These are phyloP conservation scores for Amaurobius ferox DNA, from an alignment of 2,888 invertebrate genomes.

Conservation along the genomic window DNA sequence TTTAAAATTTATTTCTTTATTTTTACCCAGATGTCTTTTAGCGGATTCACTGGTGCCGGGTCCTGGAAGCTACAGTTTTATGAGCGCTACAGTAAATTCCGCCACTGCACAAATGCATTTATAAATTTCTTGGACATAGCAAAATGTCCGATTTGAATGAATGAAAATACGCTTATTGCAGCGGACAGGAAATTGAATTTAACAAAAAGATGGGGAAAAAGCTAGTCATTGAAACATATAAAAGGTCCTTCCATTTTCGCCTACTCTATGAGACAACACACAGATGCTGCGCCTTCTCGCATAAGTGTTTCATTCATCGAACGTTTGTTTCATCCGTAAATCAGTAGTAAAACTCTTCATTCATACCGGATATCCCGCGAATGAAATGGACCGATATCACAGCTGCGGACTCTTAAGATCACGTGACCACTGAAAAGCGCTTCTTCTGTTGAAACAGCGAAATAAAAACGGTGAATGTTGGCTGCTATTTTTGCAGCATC, in stretches of 20 bases:
- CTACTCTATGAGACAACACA: not conserved
- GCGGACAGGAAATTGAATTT: not conserved
- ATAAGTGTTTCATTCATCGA: conserved; percentile 3
- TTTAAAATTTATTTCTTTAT: no score
- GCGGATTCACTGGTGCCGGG: no score
- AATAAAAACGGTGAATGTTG: no score
- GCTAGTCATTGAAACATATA: not conserved
- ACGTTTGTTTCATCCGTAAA: not conserved
- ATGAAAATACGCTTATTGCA: not conserved
- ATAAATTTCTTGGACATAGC: no score
- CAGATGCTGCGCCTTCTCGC: not conserved
- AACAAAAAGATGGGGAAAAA: not conserved
- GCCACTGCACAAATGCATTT: no score
- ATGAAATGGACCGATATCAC: conserved; percentile 6
- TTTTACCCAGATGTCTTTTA: no score
- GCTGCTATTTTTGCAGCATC: no score
- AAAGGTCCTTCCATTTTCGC: not conserved
- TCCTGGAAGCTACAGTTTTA: no score
- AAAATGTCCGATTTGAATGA: no score
- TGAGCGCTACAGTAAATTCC: no score
- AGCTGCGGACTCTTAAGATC: not conserved
- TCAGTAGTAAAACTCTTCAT: conserved; percentile 9
- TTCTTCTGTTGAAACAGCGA: no score
- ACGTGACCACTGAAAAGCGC: not conserved
- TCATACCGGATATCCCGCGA: conserved; percentile 12